phyloP scores from a whole-genome alignment of 2,888 invertebrate species.

The Campoplex capitator region DNA sequence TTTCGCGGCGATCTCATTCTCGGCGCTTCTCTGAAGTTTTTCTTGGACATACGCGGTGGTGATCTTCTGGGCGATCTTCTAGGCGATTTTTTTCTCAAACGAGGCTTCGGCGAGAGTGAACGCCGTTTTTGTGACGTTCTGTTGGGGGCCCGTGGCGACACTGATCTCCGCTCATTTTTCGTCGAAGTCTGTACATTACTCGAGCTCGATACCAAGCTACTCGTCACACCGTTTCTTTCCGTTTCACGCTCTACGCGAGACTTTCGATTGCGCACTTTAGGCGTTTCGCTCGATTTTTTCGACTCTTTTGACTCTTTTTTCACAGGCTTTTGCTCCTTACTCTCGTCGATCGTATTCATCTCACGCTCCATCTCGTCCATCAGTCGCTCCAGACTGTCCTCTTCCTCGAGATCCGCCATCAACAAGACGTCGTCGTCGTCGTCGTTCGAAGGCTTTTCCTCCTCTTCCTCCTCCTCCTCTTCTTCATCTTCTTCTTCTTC shows the following conservation, averaged over 20 bases:
- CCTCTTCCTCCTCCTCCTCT: constrained; percentile 70
- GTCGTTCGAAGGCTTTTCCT: constrained; percentile 77
- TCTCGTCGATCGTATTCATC: constrained; percentile 79
- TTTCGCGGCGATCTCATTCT: constrained; percentile 82
- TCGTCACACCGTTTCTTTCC: constrained; percentile 53
- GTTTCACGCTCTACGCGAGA: constrained; percentile 57
- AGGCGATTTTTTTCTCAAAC: constrained; percentile 73
- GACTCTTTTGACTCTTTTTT: constrained; percentile 66
- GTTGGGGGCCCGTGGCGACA: constrained; percentile 71
- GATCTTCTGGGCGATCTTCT: constrained; percentile 72
- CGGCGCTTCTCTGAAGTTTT: constrained; percentile 75
- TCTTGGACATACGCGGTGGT: constrained; percentile 66
- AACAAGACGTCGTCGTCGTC: constrained; percentile 82
- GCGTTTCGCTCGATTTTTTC: constrained; percentile 72
- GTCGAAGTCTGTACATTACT: constrained; percentile 37
- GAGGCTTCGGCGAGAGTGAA: constrained; percentile 75
- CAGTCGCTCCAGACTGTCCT: constrained; percentile 85
- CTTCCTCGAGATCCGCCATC: constrained; percentile 84
- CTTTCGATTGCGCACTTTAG: constrained; percentile 60
- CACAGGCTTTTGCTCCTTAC: constrained; percentile 71
- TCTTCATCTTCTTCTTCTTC: constrained; percentile 70
- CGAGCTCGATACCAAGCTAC: constrained; percentile 34
- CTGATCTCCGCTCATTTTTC: constrained; percentile 74
- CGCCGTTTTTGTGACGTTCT: constrained; percentile 75
- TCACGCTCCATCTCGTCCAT: constrained; percentile 86